Evolutionary conservation across 2,888 invertebrate species (phyloP).

Genomic region (Pristionchus entomophagus): DNA sequence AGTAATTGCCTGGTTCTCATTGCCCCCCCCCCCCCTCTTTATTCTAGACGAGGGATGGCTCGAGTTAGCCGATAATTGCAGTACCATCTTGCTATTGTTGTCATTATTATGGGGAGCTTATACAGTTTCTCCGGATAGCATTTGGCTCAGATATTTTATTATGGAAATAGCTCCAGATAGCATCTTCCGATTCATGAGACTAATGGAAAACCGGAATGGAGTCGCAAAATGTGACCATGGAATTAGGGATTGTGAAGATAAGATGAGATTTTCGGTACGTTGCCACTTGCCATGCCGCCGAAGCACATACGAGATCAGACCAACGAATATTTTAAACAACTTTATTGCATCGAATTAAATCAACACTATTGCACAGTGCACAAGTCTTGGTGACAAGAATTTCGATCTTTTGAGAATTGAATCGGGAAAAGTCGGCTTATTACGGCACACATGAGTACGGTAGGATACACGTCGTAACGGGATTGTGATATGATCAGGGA

Average conservation of each 20-base stretch:
- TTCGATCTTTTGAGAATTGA: neutral
- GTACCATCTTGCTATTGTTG: neutral
- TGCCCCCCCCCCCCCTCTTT: too few relatives aligned
- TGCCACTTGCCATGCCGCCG: neutral
- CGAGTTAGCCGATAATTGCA: neutral
- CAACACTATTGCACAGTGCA: constrained; percentile 27
- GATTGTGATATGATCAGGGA: neutral
- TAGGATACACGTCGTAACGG: constrained; percentile 19
- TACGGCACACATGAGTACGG: constrained; percentile 37
- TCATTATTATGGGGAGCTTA: neutral
- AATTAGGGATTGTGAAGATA: neutral
- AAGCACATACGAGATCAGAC: neutral
- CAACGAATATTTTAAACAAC: neutral
- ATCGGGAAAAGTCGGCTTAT: neutral
- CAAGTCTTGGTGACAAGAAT: neutral
- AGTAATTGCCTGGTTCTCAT: neutral
- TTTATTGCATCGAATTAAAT: constrained; percentile 15
- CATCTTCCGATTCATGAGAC: neutral
- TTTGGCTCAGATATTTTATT: too few relatives aligned
- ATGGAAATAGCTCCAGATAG: too few relatives aligned
- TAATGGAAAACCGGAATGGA: neutral
- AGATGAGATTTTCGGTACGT: neutral
- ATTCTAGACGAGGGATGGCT: too few relatives aligned
- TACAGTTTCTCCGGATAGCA: too few relatives aligned
- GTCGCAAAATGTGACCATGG: neutral